Percentiles rank a stretch among this genome's conserved stretches.
Evolutionary conservation across 2,113 vertebrate genomes (phyloP).

Genomic region (Gymnarchus niloticus): DNA sequence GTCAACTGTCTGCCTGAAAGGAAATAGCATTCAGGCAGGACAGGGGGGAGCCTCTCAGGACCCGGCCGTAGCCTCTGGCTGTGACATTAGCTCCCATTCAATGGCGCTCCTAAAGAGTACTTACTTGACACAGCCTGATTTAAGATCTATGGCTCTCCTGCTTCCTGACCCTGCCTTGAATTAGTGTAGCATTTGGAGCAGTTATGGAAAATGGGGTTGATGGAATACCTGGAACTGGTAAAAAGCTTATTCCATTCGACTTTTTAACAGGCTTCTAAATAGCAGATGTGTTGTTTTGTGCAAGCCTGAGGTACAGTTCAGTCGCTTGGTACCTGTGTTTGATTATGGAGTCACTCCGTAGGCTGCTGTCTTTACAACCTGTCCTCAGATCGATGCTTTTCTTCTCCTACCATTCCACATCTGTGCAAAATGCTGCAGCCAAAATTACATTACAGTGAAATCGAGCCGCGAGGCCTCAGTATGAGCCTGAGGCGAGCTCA

Average conservation of each 20-base stretch:
- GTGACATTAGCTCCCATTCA: not conserved
- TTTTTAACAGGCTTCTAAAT: slow-evolving; percentile 3
- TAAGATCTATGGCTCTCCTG: not conserved
- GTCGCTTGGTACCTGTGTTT: not conserved
- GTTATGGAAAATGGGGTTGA: not conserved
- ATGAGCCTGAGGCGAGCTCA: not conserved
- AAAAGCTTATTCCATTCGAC: not conserved
- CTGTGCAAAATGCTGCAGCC: slow-evolving; percentile 31
- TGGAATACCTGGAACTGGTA: not conserved
- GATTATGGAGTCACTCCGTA: not conserved
- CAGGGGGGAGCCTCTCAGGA: not conserved
- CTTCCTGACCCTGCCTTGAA: not conserved
- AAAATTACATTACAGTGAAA: slow-evolving; percentile 23
- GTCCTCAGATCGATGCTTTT: slow-evolving; percentile 21
- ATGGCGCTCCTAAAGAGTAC: not conserved
- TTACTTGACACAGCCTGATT: not conserved
- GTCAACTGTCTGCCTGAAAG: not conserved
- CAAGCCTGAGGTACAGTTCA: not conserved
- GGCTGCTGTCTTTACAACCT: not conserved
- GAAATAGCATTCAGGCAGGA: not conserved
- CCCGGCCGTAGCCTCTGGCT: not conserved
- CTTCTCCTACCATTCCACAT: slow-evolving; percentile 28
- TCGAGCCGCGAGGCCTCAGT: slow-evolving; percentile 24
- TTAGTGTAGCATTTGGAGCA: not conserved
- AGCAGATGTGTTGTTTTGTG: not conserved